Base-by-base conservation (phyloP, 2,888 invertebrate genomes). In the Gisinianus flammeolus region DNA sequence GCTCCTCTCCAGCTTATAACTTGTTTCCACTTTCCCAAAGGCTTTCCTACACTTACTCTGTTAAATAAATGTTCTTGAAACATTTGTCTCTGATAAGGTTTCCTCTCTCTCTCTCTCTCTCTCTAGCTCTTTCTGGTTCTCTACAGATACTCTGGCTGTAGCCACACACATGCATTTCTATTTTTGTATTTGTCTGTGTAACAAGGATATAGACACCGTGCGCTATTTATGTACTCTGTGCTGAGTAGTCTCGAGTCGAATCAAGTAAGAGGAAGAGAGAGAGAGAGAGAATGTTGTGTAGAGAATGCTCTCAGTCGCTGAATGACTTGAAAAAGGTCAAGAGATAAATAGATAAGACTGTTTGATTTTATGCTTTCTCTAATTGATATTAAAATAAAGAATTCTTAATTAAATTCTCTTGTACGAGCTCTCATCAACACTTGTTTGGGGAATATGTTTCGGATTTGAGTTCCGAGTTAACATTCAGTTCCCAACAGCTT, bases 361-460 rank as follows among this genome's bases (percentile, higher is more conserved):
- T 68, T 74, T 66, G 74, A 66, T 64, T 74, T 74, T 66, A 66
- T 67, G 66, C 22, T 67, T 26, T 35, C 64, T 67, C 35, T 67
- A 74, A 74, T 74, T 66, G 74, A 74, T 74, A 64, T 74, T 74
- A 64, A 74, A 74, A 74, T 74, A 66, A 74, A 66, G 64, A 74
- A 66, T 66, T 66, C 44, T 35, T 64, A 74, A 74, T 74, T 74
- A 66, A 74, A 74, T 64, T 62, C 22, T n/a, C 58, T 31, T 12
- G 26, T n/a, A 22, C 28, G 30, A 35, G 58, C 33, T 30, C 33
- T 73, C 30, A 62, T 66, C 31, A 33, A n/a, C 52, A n/a, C n/a
- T n/a, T n/a, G 24, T 56, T 54, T 71, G 56, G 19, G n/a, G 56
- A 10, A 68, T 30, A 30, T 10, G n/a, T n/a, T n/a, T n/a, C 6